A percentile compares a stretch with the other conserved stretches of the same genome.
phyloP scores from a whole-genome alignment of 2,113 vertebrate species.

The Ploceus nigricollis region DNA sequence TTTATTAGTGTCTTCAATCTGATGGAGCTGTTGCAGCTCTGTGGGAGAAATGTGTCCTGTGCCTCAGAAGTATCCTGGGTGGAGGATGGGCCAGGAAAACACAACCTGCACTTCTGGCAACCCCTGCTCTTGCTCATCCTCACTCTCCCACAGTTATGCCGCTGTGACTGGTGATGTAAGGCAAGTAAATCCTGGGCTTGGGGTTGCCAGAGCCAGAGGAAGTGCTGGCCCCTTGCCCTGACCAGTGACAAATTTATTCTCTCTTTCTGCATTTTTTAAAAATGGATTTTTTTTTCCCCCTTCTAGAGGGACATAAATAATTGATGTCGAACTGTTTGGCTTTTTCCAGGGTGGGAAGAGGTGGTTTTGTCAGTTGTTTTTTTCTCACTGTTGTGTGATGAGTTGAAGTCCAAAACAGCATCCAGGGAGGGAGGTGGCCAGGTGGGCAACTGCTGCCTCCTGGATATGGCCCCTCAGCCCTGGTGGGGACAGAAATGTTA shows the following conservation, averaged over 20 bases:
- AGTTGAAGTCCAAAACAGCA: background rate
- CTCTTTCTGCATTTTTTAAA: background rate
- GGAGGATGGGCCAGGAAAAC: background rate
- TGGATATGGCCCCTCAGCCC: background rate
- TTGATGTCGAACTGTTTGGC: background rate
- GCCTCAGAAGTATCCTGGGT: fast-evolving
- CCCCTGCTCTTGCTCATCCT: background rate
- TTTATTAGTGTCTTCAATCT: background rate
- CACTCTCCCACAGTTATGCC: background rate
- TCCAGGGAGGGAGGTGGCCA: fast-evolving
- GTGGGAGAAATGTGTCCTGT: background rate
- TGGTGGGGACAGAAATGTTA: background rate
- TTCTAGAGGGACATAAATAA: background rate
- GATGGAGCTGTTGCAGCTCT: background rate
- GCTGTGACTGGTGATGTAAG: fast-evolving
- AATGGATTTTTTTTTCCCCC: background rate
- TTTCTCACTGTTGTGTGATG: background rate
- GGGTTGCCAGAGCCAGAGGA: background rate
- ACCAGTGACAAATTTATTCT: background rate
- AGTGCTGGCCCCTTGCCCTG: background rate
- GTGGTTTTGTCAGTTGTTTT: background rate
- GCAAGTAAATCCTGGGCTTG: background rate
- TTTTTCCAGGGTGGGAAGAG: background rate
- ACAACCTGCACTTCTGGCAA: background rate
- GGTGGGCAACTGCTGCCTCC: background rate